Conservation (phyloP, 2,797 vertebrate species). For the Crenuchus spilurus region DNA sequence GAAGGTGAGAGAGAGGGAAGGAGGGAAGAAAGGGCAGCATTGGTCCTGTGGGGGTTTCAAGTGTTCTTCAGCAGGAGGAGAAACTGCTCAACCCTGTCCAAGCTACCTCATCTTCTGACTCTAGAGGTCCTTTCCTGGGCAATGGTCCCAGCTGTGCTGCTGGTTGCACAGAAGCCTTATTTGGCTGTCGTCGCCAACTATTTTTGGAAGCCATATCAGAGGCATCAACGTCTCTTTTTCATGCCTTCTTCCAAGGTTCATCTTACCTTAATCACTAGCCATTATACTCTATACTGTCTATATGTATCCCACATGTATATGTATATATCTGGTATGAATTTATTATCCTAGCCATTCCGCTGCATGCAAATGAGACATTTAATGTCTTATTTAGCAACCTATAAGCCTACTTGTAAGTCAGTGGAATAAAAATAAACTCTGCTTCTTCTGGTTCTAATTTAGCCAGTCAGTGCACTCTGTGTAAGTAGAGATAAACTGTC, state of each 20-base stretch:
- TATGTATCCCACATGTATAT: no score
- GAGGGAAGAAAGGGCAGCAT: slow-evolving; percentile 33
- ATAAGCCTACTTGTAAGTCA: no score
- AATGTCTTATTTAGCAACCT: no score
- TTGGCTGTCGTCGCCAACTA: not conserved
- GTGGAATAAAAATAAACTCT: no score
- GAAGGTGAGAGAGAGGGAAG: slow-evolving; percentile 35
- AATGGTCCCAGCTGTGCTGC: not conserved
- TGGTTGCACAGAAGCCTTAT: not conserved
- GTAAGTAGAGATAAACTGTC: not conserved
- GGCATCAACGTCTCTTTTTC: not conserved
- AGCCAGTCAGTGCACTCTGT: not conserved
- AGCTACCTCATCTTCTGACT: slow-evolving; percentile 35
- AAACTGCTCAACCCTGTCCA: slow-evolving; percentile 10
- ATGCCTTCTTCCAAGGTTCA: no score
- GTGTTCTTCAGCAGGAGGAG: slow-evolving; percentile 53
- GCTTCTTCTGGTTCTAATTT: no score
- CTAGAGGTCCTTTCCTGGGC: not conserved
- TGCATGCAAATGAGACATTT: no score
- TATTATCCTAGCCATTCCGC: no score
- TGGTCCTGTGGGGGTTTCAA: slow-evolving; percentile 55
- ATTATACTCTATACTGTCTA: no score
- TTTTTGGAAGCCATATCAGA: not conserved
- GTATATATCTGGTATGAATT: no score
- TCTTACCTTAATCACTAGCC: no score